Conservation (phyloP, 2,113 vertebrate species). For the pig (Sus scrofa) region DNA sequence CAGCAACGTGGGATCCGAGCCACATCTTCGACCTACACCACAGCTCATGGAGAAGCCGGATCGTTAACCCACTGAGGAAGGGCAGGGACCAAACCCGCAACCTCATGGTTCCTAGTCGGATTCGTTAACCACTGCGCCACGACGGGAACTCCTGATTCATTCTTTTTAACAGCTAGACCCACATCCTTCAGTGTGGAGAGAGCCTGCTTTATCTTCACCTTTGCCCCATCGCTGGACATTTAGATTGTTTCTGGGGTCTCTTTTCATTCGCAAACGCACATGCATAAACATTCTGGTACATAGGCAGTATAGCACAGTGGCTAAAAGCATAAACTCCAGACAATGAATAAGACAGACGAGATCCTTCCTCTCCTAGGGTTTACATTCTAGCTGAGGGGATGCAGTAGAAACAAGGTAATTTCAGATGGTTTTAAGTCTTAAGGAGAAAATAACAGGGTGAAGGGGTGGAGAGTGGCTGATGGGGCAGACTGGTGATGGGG, state of each 20-base stretch:
- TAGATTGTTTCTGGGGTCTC: neutral
- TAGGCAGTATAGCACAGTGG: neutral
- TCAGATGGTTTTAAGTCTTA: slow-evolving; percentile 36
- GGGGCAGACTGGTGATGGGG: neutral
- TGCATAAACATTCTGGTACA: neutral
- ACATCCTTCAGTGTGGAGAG: neutral
- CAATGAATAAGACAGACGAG: neutral
- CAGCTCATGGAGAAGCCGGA: too few relatives aligned
- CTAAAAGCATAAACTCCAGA: neutral
- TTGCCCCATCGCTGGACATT: neutral
- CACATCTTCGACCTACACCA: too few relatives aligned
- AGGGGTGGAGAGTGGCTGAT: neutral
- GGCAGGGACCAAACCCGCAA: too few relatives aligned
- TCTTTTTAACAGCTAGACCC: neutral
- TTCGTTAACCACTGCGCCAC: neutral
- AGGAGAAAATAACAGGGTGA: neutral
- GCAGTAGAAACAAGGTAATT: neutral
- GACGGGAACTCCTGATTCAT: neutral
- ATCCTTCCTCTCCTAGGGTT: neutral
- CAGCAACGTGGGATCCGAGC: too few relatives aligned
- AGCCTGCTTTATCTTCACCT: neutral
- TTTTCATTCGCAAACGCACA: neutral
- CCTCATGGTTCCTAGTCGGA: too few relatives aligned
- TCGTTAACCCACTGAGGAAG: too few relatives aligned
- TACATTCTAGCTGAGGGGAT: neutral